Conservation (phyloP, 2,888 invertebrate species). For the Ctena decussata region DNA sequence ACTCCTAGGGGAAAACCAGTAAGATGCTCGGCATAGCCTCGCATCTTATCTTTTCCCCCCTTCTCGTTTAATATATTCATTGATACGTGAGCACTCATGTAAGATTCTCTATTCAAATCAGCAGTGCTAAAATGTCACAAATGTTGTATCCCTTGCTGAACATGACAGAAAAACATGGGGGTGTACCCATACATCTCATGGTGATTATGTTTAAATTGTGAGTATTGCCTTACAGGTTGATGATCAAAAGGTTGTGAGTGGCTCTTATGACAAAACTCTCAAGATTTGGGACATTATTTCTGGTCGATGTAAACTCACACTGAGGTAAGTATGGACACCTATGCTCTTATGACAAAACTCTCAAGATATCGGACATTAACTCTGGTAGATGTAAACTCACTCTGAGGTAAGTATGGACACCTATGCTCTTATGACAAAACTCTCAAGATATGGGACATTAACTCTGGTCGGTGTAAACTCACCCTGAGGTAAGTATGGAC, state of each 20-base stretch:
- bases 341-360: slow-evolving; percentile 88
- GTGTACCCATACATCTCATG: too few relatives aligned
- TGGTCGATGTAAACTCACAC: slow-evolving; percentile 87
- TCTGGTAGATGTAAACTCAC: slow-evolving; percentile 87
- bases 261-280: slow-evolving; percentile 88
- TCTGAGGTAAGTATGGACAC: slow-evolving; percentile 81
- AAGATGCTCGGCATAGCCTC: too few relatives aligned
- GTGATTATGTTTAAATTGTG: too few relatives aligned
- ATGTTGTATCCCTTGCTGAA: too few relatives aligned
- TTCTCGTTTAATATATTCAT: too few relatives aligned
- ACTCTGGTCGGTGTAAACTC: slow-evolving; percentile 86
- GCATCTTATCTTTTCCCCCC: too few relatives aligned
- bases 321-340: slow-evolving; percentile 81
- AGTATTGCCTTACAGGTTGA: slow-evolving; percentile 79
- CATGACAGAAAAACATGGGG: too few relatives aligned
- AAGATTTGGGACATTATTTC: slow-evolving; percentile 88
- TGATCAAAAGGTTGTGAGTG: slow-evolving; percentile 87
- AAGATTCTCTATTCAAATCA: too few relatives aligned
- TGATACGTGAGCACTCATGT: too few relatives aligned
- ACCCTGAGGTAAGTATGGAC: slow-evolving; percentile 85
- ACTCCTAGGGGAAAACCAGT: too few relatives aligned
- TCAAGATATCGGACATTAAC: slow-evolving; percentile 88
- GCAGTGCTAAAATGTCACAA: too few relatives aligned
- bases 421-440: slow-evolving; percentile 88
- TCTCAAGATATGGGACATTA: slow-evolving; percentile 88